Conservation (phyloP, 2,113 vertebrate species). For the Odocoileus hemionus region DNA sequence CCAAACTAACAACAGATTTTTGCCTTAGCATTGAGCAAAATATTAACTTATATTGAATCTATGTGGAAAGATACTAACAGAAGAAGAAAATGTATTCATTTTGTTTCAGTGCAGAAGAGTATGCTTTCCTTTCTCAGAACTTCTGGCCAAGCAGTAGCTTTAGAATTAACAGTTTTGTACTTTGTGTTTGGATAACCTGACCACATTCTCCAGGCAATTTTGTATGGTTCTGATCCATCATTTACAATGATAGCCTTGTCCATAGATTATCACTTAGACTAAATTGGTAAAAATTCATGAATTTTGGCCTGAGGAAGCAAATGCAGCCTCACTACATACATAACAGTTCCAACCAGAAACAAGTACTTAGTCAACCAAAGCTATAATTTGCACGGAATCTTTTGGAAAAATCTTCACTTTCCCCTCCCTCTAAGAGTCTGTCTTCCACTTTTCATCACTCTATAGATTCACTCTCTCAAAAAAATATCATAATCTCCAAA, state of each 20-base stretch:
- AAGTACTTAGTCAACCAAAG: background rate
- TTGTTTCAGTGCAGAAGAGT: background rate
- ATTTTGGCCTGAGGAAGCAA: background rate
- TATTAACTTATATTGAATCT: background rate
- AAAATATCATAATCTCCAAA: background rate
- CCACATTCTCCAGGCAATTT: background rate
- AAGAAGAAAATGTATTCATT: background rate
- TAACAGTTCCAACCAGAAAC: background rate
- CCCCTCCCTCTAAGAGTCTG: background rate
- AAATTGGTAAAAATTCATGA: background rate
- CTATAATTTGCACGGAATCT: background rate
- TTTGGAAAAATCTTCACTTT: background rate
- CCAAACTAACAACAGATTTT: background rate
- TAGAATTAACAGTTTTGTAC: background rate
- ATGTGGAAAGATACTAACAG: background rate
- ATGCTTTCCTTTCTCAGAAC: background rate
- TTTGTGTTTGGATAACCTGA: background rate
- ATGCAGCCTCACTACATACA: background rate
- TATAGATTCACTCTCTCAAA: background rate
- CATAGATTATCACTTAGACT: background rate
- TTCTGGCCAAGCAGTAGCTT: background rate
- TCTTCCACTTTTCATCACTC: background rate
- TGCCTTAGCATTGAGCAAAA: background rate
- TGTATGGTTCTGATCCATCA: background rate
- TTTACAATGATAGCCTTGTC: background rate